phyloP scores from a whole-genome alignment of 2,888 invertebrate genomes.

The Coleophora flavipennella region DNA sequence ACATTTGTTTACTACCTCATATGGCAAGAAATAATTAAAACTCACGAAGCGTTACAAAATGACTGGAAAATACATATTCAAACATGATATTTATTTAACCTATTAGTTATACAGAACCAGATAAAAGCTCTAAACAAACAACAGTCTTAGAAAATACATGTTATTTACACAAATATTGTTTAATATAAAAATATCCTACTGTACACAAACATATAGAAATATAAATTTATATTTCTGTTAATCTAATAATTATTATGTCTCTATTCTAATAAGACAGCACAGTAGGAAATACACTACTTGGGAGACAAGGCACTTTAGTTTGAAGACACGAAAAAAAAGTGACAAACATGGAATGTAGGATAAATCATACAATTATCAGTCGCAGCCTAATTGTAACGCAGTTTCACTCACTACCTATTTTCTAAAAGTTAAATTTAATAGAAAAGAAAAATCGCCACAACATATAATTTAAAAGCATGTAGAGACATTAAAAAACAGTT shows the following conservation, averaged over 20 bases:
- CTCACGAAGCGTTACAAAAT: slow-evolving; percentile 28
- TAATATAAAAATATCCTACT: slow-evolving; percentile 67
- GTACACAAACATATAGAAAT: slow-evolving; percentile 69
- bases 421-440: too few relatives aligned
- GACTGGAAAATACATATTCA: slow-evolving; percentile 63
- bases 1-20: slow-evolving; percentile 17
- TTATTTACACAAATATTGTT: slow-evolving; percentile 66
- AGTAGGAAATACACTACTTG: slow-evolving; percentile 31
- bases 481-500: too few relatives aligned
- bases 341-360: too few relatives aligned
- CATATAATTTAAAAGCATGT: too few relatives aligned
- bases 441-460: too few relatives aligned
- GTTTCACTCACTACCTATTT: too few relatives aligned
- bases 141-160: slow-evolving; percentile 69
- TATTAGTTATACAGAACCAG: slow-evolving; percentile 52
- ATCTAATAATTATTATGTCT: too few relatives aligned
- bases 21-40: slow-evolving; percentile 31
- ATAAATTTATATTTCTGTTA: slow-evolving; percentile 57
- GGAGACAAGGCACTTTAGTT: slow-evolving; percentile 26
- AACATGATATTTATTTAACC: neutral
- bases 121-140: slow-evolving; percentile 69
- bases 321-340: neutral
- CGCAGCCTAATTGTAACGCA: too few relatives aligned
- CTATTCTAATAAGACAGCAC: slow-evolving; percentile 28
- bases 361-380: too few relatives aligned